phyloP scores from a whole-genome alignment of 2,888 invertebrate species.

The Archaeoteleia sp. region DNA sequence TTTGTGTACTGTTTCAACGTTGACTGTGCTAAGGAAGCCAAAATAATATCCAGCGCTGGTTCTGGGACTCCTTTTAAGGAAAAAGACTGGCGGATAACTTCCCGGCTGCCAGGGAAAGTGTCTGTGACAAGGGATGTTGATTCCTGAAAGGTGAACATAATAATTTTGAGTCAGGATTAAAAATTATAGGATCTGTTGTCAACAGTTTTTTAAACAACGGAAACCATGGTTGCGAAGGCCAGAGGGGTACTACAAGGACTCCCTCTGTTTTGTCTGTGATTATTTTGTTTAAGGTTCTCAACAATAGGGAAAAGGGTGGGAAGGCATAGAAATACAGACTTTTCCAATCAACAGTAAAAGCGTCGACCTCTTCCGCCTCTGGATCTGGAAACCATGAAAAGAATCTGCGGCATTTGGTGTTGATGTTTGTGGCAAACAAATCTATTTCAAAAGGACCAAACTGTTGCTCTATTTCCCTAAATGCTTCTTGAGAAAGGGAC shows the following conservation, averaged over 20 bases:
- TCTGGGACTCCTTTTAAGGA: constrained; percentile 4
- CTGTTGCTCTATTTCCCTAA: no score
- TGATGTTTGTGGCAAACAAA: no score
- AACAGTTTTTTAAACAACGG: background rate
- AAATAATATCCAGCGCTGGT: background rate
- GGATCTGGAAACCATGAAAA: no score
- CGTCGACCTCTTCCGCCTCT: no score
- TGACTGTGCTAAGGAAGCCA: background rate
- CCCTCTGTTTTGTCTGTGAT: constrained; percentile 51
- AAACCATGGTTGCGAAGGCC: constrained; percentile 6
- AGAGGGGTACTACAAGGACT: constrained; percentile 6
- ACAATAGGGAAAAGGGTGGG: constrained; percentile 27
- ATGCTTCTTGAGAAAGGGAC: no score
- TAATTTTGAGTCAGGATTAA: background rate
- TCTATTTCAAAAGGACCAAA: no score
- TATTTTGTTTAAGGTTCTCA: constrained; percentile 39
- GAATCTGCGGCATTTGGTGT: no score
- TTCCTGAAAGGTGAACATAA: constrained; percentile 13
- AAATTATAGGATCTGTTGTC: no score
- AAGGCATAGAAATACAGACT: constrained; percentile 57
- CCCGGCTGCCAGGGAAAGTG: constrained; percentile 9
- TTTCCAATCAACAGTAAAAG: constrained; percentile 54
- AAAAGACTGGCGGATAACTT: constrained; percentile 2
- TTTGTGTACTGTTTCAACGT: no score
- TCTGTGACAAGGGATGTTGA: background rate